Conservation (phyloP, 2,113 vertebrate species). For the Hyaena hyaena region DNA sequence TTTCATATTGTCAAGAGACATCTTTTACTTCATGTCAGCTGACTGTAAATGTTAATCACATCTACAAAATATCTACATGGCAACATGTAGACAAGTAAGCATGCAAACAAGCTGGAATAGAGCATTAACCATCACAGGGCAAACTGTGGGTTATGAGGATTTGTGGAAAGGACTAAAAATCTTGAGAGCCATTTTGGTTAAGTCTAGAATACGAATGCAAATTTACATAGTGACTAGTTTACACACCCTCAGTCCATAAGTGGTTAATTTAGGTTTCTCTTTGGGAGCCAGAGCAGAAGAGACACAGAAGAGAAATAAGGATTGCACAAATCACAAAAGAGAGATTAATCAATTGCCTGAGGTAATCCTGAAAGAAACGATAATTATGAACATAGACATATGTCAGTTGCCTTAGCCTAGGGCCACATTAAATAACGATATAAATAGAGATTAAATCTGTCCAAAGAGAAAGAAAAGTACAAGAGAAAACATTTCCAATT, state of each 20-base stretch:
- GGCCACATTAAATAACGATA: neutral
- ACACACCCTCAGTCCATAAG: neutral
- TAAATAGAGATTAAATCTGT: neutral
- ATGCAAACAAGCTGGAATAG: neutral
- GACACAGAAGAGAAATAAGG: neutral
- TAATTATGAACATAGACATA: neutral
- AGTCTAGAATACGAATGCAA: conserved; percentile 1
- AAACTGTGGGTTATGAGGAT: neutral
- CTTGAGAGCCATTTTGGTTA: neutral
- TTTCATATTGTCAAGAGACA: neutral
- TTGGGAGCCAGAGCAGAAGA: neutral
- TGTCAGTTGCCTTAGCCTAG: neutral
- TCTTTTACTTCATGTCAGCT: neutral
- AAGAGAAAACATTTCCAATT: neutral
- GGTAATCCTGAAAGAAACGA: neutral
- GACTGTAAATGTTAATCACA: neutral
- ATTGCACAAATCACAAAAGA: neutral
- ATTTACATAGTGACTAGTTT: neutral
- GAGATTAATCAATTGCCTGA: neutral
- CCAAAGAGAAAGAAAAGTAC: neutral
- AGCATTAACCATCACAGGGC: neutral
- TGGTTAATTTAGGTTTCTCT: neutral
- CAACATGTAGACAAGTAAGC: neutral
- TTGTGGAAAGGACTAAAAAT: neutral
- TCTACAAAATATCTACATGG: neutral